Conservation (phyloP, 1,140 invertebrate genomes). For the Holcopasites calliopsidis region DNA sequence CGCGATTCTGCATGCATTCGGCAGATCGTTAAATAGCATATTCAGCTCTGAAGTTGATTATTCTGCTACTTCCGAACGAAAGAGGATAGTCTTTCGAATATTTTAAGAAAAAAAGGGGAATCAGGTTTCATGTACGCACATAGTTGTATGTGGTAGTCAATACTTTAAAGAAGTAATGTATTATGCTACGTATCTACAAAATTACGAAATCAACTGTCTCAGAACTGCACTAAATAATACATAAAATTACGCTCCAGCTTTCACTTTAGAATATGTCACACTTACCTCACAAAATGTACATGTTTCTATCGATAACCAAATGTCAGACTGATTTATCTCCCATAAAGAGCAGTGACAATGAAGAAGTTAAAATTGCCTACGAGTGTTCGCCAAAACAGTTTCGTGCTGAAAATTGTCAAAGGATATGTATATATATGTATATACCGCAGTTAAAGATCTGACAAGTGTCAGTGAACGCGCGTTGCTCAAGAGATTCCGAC, state of each 20-base stretch:
- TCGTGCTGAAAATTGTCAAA: neutral
- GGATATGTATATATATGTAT: too few species aligned
- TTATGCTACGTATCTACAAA: too few species aligned
- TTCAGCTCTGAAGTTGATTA: neutral
- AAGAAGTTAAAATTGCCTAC: neutral
- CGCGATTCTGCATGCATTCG: neutral
- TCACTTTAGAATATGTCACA: too few species aligned
- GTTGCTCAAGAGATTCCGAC: constrained; percentile 40
- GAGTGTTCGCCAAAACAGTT: neutral
- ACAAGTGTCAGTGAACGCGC: neutral
- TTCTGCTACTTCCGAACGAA: neutral
- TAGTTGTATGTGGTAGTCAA: too few species aligned
- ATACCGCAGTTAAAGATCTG: neutral
- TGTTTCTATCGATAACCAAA: too few species aligned
- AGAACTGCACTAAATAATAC: too few species aligned
- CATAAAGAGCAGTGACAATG: neutral
- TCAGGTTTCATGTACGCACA: too few species aligned
- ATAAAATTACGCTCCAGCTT: too few species aligned
- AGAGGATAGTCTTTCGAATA: neutral
- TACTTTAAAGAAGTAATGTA: too few species aligned
- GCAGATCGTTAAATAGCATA: constrained; percentile 6
- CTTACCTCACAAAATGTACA: too few species aligned
- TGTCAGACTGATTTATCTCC: neutral
- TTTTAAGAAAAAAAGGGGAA: too few species aligned
- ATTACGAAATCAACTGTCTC: too few species aligned